phyloP scores from a whole-genome alignment of 2,113 vertebrate genomes.

The Tauraco erythrolophus region DNA sequence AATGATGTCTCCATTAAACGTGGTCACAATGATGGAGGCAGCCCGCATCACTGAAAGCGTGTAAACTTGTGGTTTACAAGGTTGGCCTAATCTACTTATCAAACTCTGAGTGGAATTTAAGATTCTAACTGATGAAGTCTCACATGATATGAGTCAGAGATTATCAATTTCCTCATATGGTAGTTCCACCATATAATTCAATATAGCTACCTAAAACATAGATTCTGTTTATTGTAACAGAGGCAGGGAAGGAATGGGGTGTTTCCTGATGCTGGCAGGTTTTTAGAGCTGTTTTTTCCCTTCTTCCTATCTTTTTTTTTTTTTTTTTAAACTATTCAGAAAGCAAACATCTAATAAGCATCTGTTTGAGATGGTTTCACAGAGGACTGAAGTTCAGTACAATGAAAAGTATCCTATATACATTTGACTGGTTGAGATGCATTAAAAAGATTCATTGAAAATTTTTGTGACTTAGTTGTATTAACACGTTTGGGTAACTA shows the following conservation, averaged over 20 bases:
- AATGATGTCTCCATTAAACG: not conserved
- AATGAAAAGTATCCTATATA: not conserved
- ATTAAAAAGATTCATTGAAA: not conserved
- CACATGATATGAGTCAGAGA: rapidly evolving
- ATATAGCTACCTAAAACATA: not conserved
- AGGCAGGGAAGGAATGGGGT: not conserved
- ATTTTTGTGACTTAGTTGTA: not conserved
- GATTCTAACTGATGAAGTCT: not conserved
- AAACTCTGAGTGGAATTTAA: not conserved
- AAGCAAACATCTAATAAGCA: not conserved
- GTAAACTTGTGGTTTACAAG: not conserved
- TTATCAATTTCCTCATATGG: not conserved
- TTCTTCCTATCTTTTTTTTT: not conserved
- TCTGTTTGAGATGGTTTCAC: not conserved
- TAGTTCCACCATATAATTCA: not conserved
- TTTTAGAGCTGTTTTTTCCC: not conserved
- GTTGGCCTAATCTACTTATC: not conserved
- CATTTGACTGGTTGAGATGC: not conserved
- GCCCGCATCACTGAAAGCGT: not conserved
- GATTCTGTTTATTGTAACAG: not conserved
- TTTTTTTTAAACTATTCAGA: not conserved
- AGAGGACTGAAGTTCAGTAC: not conserved
- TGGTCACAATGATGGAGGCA: not conserved
- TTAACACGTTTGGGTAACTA: not conserved
- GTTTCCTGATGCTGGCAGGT: not conserved